Base-by-base conservation (phyloP, 2,113 vertebrate genomes). In the Rhea americana region DNA sequence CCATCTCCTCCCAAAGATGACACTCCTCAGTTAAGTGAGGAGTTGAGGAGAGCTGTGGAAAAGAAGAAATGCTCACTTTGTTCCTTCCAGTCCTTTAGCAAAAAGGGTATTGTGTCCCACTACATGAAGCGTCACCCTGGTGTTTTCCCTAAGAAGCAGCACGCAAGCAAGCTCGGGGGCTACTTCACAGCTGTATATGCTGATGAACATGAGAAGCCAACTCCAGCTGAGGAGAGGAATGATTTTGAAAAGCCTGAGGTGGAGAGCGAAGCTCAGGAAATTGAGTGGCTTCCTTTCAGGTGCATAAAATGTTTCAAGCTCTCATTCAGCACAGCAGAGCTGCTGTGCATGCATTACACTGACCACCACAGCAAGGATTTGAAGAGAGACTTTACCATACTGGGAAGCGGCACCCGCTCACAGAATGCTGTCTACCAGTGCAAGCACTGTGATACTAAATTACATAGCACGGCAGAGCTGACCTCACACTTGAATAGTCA, bases 121-220 rank as follows among this genome's bases (percentile, higher is more conserved):
- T 99, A 99, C 96, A 99, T 99, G 97, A 99, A 99, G 96, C 99
- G 99, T 45, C 99, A 99, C 90, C 99, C 99, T 0, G 99, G 99
- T 53, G 99, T 99, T 82, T 99, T 99, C 96, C 99, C 99, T 12
- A 99, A 99, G 96, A 99, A 99, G 97, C 98, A 99, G 95, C 98
- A 99, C 2, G 97, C 98, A 2, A 99, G 99, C 98, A 99, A 99
- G 85, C 97, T 99, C 5, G 99, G 98, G 28, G 98, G 99, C 61
- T 99, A 99, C 94, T 99, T 99, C 95, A 99, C 99, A 1, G 98
- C 99, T 0, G 98, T 99, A 56, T 99, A 99, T 15, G 98, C 98
- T 1, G 99, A 99, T 18, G 99, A 99, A 45, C 97, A 98, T 0
- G 99, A 99, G 79, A 98, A 97, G 73, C 83, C 94, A 9, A 11